phyloP scores from a whole-genome alignment of 2,797 vertebrate species.

The Phataginus tetradactyla region DNA sequence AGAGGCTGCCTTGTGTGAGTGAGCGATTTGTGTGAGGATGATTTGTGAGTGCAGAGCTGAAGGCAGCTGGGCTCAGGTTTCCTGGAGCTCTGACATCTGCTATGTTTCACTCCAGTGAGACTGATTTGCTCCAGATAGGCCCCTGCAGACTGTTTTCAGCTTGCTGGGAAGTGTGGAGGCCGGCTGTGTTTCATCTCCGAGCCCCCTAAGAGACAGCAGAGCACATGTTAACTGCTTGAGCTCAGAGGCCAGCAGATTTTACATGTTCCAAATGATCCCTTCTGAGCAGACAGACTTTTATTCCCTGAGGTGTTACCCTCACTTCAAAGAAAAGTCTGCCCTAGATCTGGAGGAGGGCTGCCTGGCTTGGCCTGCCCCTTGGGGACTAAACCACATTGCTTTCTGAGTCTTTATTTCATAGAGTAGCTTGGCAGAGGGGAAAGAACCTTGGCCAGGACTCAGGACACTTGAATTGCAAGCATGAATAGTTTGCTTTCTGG shows the following conservation, averaged over 20 bases:
- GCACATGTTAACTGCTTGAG: conserved; percentile 72
- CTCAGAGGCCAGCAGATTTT: conserved; percentile 77
- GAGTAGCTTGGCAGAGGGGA: background rate
- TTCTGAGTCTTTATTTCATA: conserved; percentile 10
- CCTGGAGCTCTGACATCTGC: conserved; percentile 79
- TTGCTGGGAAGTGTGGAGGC: conserved; percentile 82
- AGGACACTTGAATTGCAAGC: background rate
- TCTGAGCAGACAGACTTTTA: background rate
- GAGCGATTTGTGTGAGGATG: background rate
- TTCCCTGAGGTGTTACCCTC: background rate
- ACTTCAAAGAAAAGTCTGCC: conserved; percentile 50
- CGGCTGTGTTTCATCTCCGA: conserved; percentile 79
- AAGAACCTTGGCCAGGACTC: background rate
- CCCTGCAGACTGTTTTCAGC: conserved; percentile 82
- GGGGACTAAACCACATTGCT: background rate
- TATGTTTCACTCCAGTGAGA: conserved; percentile 81
- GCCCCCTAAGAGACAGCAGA: conserved; percentile 73
- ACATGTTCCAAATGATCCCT: background rate
- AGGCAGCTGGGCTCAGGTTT: conserved; percentile 71
- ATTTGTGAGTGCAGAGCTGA: conserved; percentile 60
- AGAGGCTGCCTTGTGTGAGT: background rate
- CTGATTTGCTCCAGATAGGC: conserved; percentile 89
- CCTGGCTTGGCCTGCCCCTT: background rate
- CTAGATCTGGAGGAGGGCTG: background rate
- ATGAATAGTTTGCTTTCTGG: background rate